Percentiles rank a stretch among this genome's conserved stretches.
Evolutionary conservation across 2,797 vertebrate species (phyloP).

Genomic region (Notolabrus celidotus): DNA sequence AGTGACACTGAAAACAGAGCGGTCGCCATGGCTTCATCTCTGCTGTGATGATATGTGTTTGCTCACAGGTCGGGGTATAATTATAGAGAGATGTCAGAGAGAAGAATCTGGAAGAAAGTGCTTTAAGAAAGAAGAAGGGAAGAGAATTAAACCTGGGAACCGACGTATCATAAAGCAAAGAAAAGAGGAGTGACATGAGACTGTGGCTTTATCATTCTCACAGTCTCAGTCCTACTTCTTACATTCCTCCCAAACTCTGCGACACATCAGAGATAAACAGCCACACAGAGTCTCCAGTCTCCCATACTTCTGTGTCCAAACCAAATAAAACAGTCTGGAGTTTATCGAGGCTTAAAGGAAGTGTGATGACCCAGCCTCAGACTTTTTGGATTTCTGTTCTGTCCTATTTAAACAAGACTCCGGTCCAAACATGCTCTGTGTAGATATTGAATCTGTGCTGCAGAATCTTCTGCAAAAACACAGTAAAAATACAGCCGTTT

Average conservation of each 20-base stretch:
- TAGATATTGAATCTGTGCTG: neutral
- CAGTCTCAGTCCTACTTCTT: neutral
- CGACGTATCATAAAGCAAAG: no score
- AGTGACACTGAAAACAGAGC: slow-evolving; percentile 22
- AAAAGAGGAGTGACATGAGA: no score
- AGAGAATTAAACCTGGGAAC: no score
- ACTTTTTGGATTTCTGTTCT: neutral
- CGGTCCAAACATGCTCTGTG: neutral
- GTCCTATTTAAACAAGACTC: neutral
- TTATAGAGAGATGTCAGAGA: slow-evolving; percentile 41
- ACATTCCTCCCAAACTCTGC: neutral
- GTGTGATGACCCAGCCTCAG: neutral
- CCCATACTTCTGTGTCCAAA: neutral
- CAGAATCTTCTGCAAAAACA: no score
- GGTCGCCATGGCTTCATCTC: slow-evolving; percentile 40
- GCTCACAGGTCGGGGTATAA: slow-evolving; percentile 15
- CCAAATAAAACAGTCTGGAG: neutral
- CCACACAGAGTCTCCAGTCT: neutral
- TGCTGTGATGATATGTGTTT: neutral
- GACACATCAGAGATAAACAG: neutral
- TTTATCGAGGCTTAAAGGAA: neutral
- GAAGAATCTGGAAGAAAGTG: neutral
- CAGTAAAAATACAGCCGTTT: no score
- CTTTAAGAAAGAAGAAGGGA: neutral
- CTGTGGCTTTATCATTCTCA: neutral